Evolutionary conservation across 2,113 vertebrate species (phyloP), one percentile per base, ranked within the genome.

Genomic region (Oxyruncus cristatus): DNA sequence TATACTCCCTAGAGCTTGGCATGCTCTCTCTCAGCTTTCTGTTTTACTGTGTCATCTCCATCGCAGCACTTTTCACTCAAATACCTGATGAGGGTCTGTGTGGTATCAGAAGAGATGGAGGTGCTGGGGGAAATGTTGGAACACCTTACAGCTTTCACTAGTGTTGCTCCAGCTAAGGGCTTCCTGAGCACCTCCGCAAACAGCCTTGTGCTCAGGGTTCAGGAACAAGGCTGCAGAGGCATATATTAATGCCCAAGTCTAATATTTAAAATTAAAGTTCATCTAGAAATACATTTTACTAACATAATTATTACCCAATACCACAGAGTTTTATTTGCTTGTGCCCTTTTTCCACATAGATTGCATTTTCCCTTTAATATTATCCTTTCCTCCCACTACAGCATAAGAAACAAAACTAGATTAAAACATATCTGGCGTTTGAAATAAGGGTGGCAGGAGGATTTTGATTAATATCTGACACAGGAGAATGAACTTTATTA

Each of bases 131-230:
- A 93, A 74, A 52, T 18, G 19, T 33, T 35, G 37, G 35, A 55
- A 42, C 11, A 0, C 7, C 0, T 4, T 14, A 10, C 6, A 52
- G 56, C 42, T 81, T 68, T 16, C 8, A 2, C 20, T 28, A 59
- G 20, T 0, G 0, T 35, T 59, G 37, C 46, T 77, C 39, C 55
- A 55, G 19, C 18, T 19, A 5, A 50, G 16, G 46, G n/a, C 23
- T 59, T 55, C 46, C n/a, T 26, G 6, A 59, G 21, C 13, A 42
- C 3, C 30, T 37, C 12, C 35, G 47, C 42, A 26, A 46, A 42
- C 2, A 53, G 6, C n/a, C 70, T 30, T 42, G 8, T 5, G n/a
- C 14, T 42, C n/a, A 56, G 41, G 13, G 59, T 30, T 63, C 30
- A 47, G 33, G 6, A 70, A 50, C 16, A 4, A 3, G 23, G 18